Base-by-base conservation (phyloP, 2,888 invertebrate genomes). In the Melikaiella ostensackeni region DNA sequence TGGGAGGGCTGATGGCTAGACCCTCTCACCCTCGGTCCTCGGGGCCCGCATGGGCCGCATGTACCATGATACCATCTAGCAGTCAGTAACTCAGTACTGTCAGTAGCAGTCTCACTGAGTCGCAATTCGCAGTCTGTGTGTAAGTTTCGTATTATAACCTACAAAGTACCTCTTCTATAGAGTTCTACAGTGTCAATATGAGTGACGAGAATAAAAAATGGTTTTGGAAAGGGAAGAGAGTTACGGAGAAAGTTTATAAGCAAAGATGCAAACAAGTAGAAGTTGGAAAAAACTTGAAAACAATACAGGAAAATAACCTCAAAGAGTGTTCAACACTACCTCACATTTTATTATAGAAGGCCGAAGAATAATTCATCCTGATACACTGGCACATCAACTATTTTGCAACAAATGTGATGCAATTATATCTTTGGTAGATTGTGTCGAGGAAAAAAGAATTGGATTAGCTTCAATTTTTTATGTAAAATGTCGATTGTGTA, bases 171-270 rank as follows among this genome's bases (percentile, higher is more conserved):
- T 46, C 46, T 46, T 46, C 19, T 1, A 46, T 19, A 19, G 19
- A 46, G 46, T 46, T 46, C 46, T 46, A 6, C 19, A 46, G 0
- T 5, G 46, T 46, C 4, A 46, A 46, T 46, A 19, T 46, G 46
- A 46, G 19, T 6, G 46, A 6, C 19, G 6, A 19, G 6, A 46
- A 46, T 6, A 19, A 46, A 19, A 46, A 46, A 46, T 46, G 46
- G 1, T 46, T 76, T 76, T 38, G 38, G 24, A 66, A 66, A 38
- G 57, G 57, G 4, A 76, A 76, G 30, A 57, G 57, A 70, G 38
- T 76, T 13, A 76, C 57, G 30, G 76, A 76, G 21, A 76, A 70
- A 76, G 55, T 76, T 24, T 76, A 76, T 42, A 35, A 55, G 7
- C 62, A 66, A n/a, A 21, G 66, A 35, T 35, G 62, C n/a, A 55